phyloP scores from a whole-genome alignment of 2,888 invertebrate species.

The Himalopsyche japonica region DNA sequence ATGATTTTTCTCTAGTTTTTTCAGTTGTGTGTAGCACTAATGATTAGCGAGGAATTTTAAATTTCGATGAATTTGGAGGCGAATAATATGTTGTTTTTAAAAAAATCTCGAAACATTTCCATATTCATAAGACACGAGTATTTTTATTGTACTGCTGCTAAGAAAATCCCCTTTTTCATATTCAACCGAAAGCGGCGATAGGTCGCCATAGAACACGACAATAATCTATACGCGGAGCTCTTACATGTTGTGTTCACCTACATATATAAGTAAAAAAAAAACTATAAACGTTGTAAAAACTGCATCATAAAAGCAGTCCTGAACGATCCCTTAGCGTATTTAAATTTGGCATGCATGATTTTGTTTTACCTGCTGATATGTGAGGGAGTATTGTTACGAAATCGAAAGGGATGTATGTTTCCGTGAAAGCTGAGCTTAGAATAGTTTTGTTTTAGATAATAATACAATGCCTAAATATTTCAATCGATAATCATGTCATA shows the following conservation, averaged over 20 bases:
- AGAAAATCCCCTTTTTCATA: too few species aligned
- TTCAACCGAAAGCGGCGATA: not conserved
- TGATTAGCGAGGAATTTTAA: too few species aligned
- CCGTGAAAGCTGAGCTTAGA: not conserved
- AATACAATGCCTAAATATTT: too few species aligned
- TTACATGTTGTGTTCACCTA: not conserved
- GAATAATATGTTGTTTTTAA: too few species aligned
- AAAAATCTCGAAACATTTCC: too few species aligned
- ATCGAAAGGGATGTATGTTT: not conserved
- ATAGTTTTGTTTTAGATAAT: not conserved
- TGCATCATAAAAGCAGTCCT: not conserved
- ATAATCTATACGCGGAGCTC: not conserved
- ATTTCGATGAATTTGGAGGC: too few species aligned
- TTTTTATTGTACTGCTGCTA: too few species aligned
- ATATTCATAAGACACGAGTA: too few species aligned
- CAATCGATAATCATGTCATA: too few species aligned
- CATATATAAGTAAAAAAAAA: not conserved
- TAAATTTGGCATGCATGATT: constrained; percentile 17
- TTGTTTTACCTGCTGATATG: constrained; percentile 17
- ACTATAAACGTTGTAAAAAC: not conserved
- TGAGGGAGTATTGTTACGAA: not conserved
- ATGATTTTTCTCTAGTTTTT: too few species aligned
- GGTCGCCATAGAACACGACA: not conserved
- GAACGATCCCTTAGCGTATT: constrained; percentile 13
- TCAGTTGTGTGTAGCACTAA: too few species aligned